Base-by-base conservation (phyloP, 2,888 invertebrate species). In the Busseola fusca region DNA sequence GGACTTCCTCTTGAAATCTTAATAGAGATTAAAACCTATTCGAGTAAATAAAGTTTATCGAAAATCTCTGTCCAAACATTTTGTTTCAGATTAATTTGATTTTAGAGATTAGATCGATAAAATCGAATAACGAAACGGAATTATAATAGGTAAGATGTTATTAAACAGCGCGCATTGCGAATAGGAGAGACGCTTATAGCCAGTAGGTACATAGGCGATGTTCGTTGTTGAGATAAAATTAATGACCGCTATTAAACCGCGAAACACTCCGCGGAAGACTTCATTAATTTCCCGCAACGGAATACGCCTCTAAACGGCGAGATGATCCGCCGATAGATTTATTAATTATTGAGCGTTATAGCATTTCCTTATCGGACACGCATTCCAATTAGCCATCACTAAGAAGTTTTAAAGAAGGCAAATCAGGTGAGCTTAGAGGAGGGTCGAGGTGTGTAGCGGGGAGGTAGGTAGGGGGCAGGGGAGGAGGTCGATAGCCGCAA, bases 171-270 rank as follows among this genome's bases (percentile, higher is more conserved):
- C 85, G 85, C 86, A 87, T 85, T 86, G 86, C 84, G 86, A 73
- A 78, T 80, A 87, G 86, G 81, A 85, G 83, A 87, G 83, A 85
- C 85, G 82, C 76, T 83, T 76, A 80, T 81, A 81, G 72, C 68
- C 69, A 25, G 54, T n/a, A n/a, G n/a, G n/a, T 54, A 74, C 72
- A 78, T 76, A 78, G 74, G 83, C 86, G 90, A 92, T 90, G 87
- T 85, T 88, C 89, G 92, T 91, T 90, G 91, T 93, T 91, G 91
- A 93, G 95, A 94, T 95, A 94, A 94, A 93, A 95, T 95, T 95
- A 94, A 95, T 94, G 88, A 92, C 89, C 21, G 88, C 94, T 91
- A 95, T 95, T 94, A 94, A 94, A 93, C 88, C 89, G 92, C 93
- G 93, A 94, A 94, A 93, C 92, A 89, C 91, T 92, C 92, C 87